Evolutionary conservation across 2,888 invertebrate genomes (phyloP).

Genomic region (Ditula angustiorana): DNA sequence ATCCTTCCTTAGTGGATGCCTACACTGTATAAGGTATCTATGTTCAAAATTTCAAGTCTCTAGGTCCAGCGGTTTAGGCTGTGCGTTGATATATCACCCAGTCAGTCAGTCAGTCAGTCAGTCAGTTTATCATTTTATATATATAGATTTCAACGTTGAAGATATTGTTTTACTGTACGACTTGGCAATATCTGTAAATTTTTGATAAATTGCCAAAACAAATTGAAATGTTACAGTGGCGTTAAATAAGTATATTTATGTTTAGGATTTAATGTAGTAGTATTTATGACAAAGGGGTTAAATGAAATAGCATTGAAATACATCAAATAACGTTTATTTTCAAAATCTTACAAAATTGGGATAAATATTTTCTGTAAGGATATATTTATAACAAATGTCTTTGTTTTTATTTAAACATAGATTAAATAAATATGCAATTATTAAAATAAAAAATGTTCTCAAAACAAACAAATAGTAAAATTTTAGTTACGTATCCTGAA

Average conservation of each 20-base stretch:
- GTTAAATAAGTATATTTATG: no score
- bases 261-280: no score
- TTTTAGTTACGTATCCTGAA: no score
- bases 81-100: no score
- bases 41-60: no score
- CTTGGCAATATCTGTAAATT: not conserved
- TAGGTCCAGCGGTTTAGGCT: no score
- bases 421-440: not conserved
- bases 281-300: no score
- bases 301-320: constrained; percentile 2
- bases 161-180: not conserved
- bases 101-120: no score
- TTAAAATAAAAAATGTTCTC: not conserved
- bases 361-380: not conserved
- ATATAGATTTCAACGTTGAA: no score
- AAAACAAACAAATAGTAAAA: not conserved
- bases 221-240: not conserved
- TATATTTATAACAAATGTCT: constrained; percentile 17
- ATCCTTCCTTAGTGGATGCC: no score
- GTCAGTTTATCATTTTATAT: no score
- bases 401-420: constrained; percentile 7
- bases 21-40: no score
- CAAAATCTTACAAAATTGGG: constrained; percentile 20
- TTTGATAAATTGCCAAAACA: not conserved
- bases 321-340: constrained; percentile 3